Evolutionary conservation across 2,797 vertebrate species (phyloP), one percentile per base, ranked within the genome.

Genomic region (Chaenodraco wilsoni): DNA sequence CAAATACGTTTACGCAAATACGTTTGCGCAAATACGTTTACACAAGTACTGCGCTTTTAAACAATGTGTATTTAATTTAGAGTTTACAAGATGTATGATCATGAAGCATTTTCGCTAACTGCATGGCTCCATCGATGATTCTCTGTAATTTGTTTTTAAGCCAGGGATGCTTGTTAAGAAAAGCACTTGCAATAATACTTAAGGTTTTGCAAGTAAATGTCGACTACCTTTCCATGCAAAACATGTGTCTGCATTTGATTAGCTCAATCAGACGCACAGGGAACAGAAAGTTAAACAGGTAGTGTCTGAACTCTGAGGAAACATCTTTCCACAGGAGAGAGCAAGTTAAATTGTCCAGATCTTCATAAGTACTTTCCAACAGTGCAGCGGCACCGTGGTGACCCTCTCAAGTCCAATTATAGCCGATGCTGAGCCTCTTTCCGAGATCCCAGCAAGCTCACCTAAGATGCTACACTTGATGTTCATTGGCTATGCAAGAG

Each of bases 321-420:
- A 52, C 12, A 37, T 55, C 50, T 69, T 59, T 65, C 33, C 46
- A 51, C 41, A 49, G 54, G 1, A 37, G 48, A n/a, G 10, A 69
- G 64, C 69, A 57, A 52, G 41, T 66, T 12, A 76, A 76, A 70
- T 31, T 52, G 46, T 66, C 58, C 59, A 62, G 72, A 77, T 82
- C 63, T 84, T 79, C 63, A 72, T 12, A 72, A 86, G 78, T 69
- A 70, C 67, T 83, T 78, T 62, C 31, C 60, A 65, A 44, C 40
- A 5, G 57, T 50, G 48, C 49, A 63, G 65, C 19, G 54, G 21
- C 37, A 48, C 66, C 27, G 2, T 43, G 33, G 15, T 79, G 85
- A 90, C 78, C 83, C 79, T 82, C 80, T 87, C 71, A 76, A 69
- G 70, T 85, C 73, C 78, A 90, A 85, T 91, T 88, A 87, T 74